Conservation (phyloP, 2,113 vertebrate genomes). For the Xenus cinereus region DNA sequence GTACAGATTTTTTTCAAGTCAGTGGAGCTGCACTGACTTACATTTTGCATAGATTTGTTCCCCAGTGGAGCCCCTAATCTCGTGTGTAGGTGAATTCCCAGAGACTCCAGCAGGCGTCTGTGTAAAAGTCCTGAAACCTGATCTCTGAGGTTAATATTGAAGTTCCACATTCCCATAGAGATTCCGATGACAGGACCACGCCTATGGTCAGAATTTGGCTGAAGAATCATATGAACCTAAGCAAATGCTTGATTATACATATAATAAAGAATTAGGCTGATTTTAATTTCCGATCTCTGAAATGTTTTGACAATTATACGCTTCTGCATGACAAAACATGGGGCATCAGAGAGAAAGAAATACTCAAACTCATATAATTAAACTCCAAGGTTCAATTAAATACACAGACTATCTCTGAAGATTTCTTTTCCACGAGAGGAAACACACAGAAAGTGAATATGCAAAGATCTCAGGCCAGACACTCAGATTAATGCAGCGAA, state of each 20-base stretch:
- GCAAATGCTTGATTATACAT: not conserved
- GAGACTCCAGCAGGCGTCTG: not conserved
- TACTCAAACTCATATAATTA: not conserved
- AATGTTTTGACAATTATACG: not conserved
- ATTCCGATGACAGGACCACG: not conserved
- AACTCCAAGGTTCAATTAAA: conserved; percentile 19
- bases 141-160: not conserved
- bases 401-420: not conserved
- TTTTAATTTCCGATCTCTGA: not conserved
- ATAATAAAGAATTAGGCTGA: not conserved
- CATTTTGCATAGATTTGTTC: not conserved
- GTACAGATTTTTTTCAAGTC: not conserved
- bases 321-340: not conserved
- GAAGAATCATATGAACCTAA: not conserved
- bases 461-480: not conserved
- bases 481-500: conserved; percentile 22
- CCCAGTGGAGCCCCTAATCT: not conserved
- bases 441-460: not conserved
- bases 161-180: not conserved
- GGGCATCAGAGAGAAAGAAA: not conserved
- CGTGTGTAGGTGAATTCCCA: not conserved
- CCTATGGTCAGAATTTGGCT: not conserved
- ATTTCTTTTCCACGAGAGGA: not conserved
- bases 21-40: not conserved
- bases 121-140: not conserved